Base-by-base conservation (phyloP, 2,888 invertebrate species). In the Drosophila putrida region DNA sequence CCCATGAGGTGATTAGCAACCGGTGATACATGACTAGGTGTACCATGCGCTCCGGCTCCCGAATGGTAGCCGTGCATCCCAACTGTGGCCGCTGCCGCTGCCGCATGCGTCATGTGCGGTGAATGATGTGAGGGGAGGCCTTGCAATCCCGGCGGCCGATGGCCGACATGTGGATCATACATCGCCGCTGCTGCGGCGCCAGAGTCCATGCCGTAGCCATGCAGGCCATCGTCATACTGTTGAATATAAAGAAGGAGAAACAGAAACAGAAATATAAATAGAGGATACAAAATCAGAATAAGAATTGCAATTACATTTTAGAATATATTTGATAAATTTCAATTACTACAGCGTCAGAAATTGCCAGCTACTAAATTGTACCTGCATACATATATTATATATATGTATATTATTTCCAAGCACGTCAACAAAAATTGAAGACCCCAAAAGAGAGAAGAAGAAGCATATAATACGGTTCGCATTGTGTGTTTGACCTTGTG, bases 191-290 rank as follows among this genome's bases (percentile, higher is more conserved):
- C 94, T 87, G 94, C 94, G 91, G 94, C 94, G 79, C 92, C 91
- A 81, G 92, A 92, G 93, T 97, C 97, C 96, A 97, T 96, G 88
- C 91, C 90, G 94, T 97, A 97, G 94, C 96, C 96, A 93, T 96
- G 96, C 94, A 97, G 96, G 95, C 97, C 97, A 94, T 97, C 97
- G 94, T 98, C 97, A 95, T 98, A 98, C 97, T 98, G 94, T n/a
- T 98, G 94, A n/a, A 93, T 0, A 38, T 2, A 38, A n/a, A 46
- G 27, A 15, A 11, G 20, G 10, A 46, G 6, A 41, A 6, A 50
- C 6, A 46, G 15, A 59, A 46, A 28, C 20, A 41, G 31, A 13
- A 10, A 25, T 9, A 46, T 4, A 41, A 8, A 11, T 10, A 5
- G 6, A 51, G 9, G 9, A 50, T 6, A 38, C 9, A 38, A 11